These are phyloP conservation scores for Carassius gibelio DNA, from an alignment of 2,113 vertebrate genomes.

Conservation along the genomic window DNA sequence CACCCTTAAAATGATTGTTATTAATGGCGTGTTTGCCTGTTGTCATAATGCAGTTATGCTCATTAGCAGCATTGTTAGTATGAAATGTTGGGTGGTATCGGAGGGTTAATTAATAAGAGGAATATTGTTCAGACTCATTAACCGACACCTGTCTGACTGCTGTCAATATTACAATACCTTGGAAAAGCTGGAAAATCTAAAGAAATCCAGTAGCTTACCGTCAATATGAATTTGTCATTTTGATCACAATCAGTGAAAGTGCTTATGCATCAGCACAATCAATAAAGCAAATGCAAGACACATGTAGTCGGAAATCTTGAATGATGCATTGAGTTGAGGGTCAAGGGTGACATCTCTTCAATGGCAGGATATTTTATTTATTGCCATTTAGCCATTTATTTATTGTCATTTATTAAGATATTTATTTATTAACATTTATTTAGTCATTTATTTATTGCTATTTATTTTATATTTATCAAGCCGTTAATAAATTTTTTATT, in stretches of 20 bases:
- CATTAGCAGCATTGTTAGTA: conserved; percentile 1
- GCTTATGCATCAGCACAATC: background rate
- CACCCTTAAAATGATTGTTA: conserved; percentile 29
- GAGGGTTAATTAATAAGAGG: conserved; percentile 20
- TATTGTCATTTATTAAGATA: too few relatives aligned
- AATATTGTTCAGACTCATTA: conserved; percentile 29
- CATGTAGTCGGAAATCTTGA: too few relatives aligned
- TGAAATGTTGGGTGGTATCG: background rate
- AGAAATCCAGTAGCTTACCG: background rate
- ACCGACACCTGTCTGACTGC: background rate
- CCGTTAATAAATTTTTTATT: too few relatives aligned
- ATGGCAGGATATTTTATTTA: background rate
- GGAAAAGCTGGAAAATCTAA: background rate
- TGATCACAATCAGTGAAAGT: background rate
- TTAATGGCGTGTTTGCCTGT: conserved; percentile 2
- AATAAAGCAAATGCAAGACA: background rate
- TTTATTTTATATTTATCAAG: background rate
- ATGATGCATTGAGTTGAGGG: too few relatives aligned
- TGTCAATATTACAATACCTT: conserved; percentile 1
- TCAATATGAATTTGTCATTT: background rate
- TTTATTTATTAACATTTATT: too few relatives aligned
- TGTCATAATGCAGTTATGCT: background rate
- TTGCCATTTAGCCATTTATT: background rate
- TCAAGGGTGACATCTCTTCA: too few relatives aligned
- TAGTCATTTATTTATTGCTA: background rate